These are phyloP conservation scores for Tinea pellionella DNA, from an alignment of 2,888 invertebrate genomes.

Conservation along the genomic window DNA sequence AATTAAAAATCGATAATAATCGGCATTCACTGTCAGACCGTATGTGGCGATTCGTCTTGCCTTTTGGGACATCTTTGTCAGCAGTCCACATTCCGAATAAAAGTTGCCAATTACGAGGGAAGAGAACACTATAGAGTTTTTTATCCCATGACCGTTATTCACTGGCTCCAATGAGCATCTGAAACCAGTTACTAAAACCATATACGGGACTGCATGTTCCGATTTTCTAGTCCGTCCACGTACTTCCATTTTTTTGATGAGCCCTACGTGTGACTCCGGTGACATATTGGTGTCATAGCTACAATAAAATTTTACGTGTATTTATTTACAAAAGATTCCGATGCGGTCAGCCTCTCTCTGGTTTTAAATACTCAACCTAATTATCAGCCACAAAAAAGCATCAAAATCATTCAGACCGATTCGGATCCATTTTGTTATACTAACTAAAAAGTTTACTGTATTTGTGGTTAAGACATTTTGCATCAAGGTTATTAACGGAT, in stretches of 20 bases:
- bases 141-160: conserved; percentile 52
- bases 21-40: conserved; percentile 33
- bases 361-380: background rate
- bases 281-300: conserved; percentile 60
- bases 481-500: conserved; percentile 41
- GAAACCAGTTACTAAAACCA: conserved; percentile 44
- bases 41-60: conserved; percentile 42
- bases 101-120: conserved; percentile 53
- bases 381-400: background rate
- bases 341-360: background rate
- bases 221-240: conserved; percentile 57
- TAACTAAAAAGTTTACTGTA: background rate
- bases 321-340: conserved; percentile 34
- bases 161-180: conserved; percentile 51
- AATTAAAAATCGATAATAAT: conserved; percentile 53
- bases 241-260: conserved; percentile 42
- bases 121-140: conserved; percentile 41
- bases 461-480: background rate
- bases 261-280: conserved; percentile 27
- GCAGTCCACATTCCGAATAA: conserved; percentile 46
- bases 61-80: conserved; percentile 51
- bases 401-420: background rate
- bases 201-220: conserved; percentile 46
- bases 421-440: background rate
- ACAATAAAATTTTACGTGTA: conserved; percentile 56